Percentiles rank a stretch among this genome's conserved stretches.
These are phyloP conservation scores for Tichodroma muraria DNA, from an alignment of 2,113 vertebrate genomes.

Conservation along the genomic window DNA sequence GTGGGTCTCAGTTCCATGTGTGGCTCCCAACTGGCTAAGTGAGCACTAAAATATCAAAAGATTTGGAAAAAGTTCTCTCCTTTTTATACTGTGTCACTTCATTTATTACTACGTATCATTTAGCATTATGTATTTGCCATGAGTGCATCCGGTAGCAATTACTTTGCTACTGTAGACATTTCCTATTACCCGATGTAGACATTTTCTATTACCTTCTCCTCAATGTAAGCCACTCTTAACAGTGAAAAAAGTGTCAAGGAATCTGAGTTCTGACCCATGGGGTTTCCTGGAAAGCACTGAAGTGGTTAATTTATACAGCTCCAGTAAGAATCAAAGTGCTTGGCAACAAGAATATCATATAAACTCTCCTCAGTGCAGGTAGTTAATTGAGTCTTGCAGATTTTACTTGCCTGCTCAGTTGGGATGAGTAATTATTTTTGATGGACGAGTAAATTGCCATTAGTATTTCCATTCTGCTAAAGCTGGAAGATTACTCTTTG, in stretches of 20 bases:
- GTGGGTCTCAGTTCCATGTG: background rate
- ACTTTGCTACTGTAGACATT: background rate
- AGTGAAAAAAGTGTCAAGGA: background rate
- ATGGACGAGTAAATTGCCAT: constrained; percentile 55
- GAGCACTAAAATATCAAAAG: background rate
- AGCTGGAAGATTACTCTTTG: constrained; percentile 45
- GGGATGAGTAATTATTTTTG: constrained; percentile 59
- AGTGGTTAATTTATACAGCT: constrained; percentile 39
- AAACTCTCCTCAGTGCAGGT: constrained; percentile 15
- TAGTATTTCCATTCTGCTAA: constrained; percentile 44
- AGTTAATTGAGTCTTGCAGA: constrained; percentile 51
- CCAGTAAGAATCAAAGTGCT: background rate
- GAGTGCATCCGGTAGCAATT: background rate
- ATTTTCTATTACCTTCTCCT: background rate
- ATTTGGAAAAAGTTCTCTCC: background rate
- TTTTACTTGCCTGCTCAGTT: constrained; percentile 45
- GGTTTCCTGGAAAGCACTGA: background rate
- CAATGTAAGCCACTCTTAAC: background rate
- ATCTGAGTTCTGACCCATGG: background rate
- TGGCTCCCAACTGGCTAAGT: background rate
- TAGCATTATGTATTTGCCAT: background rate
- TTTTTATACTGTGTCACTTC: background rate
- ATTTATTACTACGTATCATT: background rate
- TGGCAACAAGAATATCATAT: constrained; percentile 3
- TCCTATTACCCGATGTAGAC: background rate